These are phyloP conservation scores for Pterocles burchelli DNA, from an alignment of 2,113 vertebrate genomes.

Conservation along the genomic window DNA sequence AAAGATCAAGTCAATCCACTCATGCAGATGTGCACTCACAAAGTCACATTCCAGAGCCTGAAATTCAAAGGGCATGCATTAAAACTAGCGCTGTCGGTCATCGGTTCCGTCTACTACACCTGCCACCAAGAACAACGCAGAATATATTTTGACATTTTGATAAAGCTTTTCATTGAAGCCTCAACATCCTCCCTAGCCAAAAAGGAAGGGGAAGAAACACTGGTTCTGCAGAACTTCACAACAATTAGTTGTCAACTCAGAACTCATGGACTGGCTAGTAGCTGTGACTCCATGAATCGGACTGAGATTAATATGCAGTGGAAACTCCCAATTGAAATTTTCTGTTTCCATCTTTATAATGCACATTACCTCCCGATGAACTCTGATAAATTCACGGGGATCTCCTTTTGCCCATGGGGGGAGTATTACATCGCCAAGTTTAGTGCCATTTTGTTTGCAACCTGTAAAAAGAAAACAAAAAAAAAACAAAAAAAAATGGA, in stretches of 20 bases:
- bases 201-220: background rate
- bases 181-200: background rate
- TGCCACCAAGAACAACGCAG: background rate
- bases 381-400: slow-evolving; percentile 96
- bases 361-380: slow-evolving; percentile 90
- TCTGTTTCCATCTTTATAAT: background rate
- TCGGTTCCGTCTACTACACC: background rate
- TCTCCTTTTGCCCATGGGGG: slow-evolving; percentile 98
- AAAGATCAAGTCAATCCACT: slow-evolving; percentile 98
- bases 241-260: background rate
- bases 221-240: background rate
- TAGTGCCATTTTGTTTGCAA: slow-evolving; percentile 95
- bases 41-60: slow-evolving; percentile 98
- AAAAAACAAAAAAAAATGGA: background rate
- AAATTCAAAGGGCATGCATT: slow-evolving; percentile 34
- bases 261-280: background rate
- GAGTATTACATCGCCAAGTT: slow-evolving; percentile 93
- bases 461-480: slow-evolving; percentile 69
- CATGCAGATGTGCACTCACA: slow-evolving; percentile 95
- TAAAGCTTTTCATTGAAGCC: background rate
- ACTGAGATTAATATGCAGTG: background rate
- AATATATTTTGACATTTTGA: background rate
- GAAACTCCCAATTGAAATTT: background rate
- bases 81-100: background rate
- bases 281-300: background rate